These are phyloP conservation scores for Orchestia grillus DNA, from an alignment of 1,140 invertebrate genomes.

Conservation along the genomic window DNA sequence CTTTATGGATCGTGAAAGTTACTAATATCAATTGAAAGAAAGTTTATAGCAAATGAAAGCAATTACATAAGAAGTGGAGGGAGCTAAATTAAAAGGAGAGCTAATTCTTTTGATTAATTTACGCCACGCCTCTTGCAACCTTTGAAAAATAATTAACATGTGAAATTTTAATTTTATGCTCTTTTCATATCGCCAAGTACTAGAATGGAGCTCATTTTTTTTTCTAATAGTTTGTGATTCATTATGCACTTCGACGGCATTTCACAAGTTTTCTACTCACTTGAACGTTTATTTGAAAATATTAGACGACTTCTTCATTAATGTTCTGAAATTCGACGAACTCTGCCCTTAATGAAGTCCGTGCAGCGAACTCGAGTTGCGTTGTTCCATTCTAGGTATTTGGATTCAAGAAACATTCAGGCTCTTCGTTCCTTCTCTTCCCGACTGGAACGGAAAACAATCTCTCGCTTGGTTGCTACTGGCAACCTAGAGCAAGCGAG, in stretches of 20 bases:
- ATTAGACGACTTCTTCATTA: neutral
- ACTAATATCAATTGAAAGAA: too few relatives aligned
- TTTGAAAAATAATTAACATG: neutral
- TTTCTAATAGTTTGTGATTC: neutral
- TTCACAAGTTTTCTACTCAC: neutral
- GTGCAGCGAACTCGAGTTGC: neutral
- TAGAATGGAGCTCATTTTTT: neutral
- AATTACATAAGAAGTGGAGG: too few relatives aligned
- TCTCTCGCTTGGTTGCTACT: neutral
- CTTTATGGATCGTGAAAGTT: too few relatives aligned
- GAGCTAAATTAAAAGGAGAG: too few relatives aligned
- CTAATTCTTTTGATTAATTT: neutral
- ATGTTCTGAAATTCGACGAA: neutral
- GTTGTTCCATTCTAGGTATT: neutral
- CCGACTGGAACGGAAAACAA: neutral
- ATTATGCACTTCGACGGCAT: neutral
- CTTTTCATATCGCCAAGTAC: neutral
- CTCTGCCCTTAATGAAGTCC: neutral
- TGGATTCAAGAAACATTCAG: neutral
- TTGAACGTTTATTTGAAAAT: neutral
- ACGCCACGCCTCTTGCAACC: neutral
- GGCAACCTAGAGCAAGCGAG: neutral
- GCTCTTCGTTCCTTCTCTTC: neutral
- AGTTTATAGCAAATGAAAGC: too few relatives aligned
- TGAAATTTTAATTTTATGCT: neutral